phyloP scores from a whole-genome alignment of 1,140 invertebrate genomes.

The Calliphora vicina region DNA sequence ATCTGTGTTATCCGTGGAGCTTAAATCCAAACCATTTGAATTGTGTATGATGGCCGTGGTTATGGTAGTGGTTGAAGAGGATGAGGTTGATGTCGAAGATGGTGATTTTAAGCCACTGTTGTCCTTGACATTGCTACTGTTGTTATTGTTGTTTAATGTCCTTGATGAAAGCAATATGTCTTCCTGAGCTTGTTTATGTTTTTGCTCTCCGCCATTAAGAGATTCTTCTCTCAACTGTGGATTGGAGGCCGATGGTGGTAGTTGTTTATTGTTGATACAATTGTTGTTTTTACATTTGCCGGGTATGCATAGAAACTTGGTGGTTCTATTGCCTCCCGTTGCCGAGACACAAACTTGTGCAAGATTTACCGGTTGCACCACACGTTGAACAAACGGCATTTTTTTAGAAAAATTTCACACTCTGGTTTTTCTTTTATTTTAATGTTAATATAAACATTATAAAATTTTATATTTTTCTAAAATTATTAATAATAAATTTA shows the following conservation, averaged over 20 bases:
- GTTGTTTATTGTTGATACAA: constrained; percentile 49
- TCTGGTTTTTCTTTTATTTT: not conserved
- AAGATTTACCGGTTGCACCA: constrained; percentile 74
- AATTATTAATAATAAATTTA: constrained; percentile 23
- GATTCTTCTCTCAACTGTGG: constrained; percentile 15
- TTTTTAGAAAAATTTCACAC: constrained; percentile 35
- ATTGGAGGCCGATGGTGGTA: constrained; percentile 10
- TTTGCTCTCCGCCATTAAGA: constrained; percentile 20
- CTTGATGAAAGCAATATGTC: not conserved
- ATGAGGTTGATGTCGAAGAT: constrained; percentile 22
- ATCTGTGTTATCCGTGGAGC: constrained; percentile 7
- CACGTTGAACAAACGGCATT: constrained; percentile 79
- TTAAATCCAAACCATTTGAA: constrained; percentile 15
- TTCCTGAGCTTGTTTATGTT: not conserved
- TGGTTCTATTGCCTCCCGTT: constrained; percentile 61
- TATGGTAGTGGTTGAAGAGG: constrained; percentile 32
- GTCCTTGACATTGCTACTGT: constrained; percentile 37
- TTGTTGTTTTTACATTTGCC: constrained; percentile 61
- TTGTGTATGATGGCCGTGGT: constrained; percentile 39
- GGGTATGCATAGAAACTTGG: constrained; percentile 53
- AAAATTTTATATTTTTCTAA: not conserved
- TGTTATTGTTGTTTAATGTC: constrained; percentile 24
- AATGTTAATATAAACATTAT: not conserved
- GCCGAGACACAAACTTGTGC: constrained; percentile 68
- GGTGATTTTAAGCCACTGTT: constrained; percentile 15